Evolutionary conservation across 2,797 vertebrate species (phyloP), one percentile per base, ranked within the genome.

Genomic region (Sebastolobus alascanus): DNA sequence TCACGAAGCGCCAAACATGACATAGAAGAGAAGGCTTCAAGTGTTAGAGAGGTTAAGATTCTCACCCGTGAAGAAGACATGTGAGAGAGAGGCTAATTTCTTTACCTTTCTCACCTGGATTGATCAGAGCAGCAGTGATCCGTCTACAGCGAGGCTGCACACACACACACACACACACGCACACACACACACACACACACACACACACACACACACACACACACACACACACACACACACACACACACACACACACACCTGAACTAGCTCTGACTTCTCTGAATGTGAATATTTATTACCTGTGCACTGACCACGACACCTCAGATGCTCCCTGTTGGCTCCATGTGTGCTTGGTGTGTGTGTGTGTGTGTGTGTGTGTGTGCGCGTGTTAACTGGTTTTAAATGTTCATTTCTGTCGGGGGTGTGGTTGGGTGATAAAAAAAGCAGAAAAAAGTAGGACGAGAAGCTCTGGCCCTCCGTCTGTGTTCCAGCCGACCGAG

Each of bases 241-340:
- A n/a, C n/a, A n/a, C n/a, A n/a, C n/a, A n/a, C n/a, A 68, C 54
- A 76, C 75, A 80, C 75, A 80, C 77, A 79, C 82, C 84, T 83
- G 72, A 91, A 87, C 85, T 86, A 85, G 87, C 91, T 93, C 90
- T 89, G 86, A 92, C 91, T 90, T 90, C 92, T 93, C 91, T 94
- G 92, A 96, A 95, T 96, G 95, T 96, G 94, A 95, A 95, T 94
- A 94, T 94, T 92, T 94, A 93, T 93, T 91, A 91, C 82, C 90
- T 88, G 91, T 93, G 92, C 93, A 94, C 92, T 93, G 91, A 94
- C 92, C 87, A 73, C 64, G 46, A 88, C 91, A 85, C 92, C 92
- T 92, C 89, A 91, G 87, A 89, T 70, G 83, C 93, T 94, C 90
- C 92, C 94, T 85, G 90, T 94, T 94, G 95, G 93, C 92, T 87